Base-by-base conservation (phyloP, 2,888 invertebrate genomes). In the Acronicta alni region DNA sequence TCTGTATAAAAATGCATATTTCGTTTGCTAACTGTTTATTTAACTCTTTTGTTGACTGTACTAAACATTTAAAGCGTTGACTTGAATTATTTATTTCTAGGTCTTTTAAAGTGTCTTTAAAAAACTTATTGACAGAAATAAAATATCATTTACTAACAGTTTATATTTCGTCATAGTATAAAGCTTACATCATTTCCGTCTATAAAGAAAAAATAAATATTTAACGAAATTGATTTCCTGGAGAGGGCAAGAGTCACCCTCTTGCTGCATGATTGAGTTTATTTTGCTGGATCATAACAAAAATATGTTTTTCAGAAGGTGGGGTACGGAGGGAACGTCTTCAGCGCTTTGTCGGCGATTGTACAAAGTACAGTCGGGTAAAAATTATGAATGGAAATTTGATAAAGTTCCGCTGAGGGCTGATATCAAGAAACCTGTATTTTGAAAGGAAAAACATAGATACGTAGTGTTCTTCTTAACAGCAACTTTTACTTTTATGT, bases 211-310 rank as follows among this genome's bases (percentile, higher is more conserved):
- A 70, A 70, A 80, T 77, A 79, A 76, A 83, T 81, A 80, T 80
- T 83, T 80, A 82, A 81, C 75, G 67, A 75, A 79, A 72, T 78
- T 74, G 77, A 81, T 83, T 81, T 80, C 73, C 67, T 72, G 60
- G 20, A 65, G 56, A 67, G 63, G 67, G 68, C 55, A 73, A 66
- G 68, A 65, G 70, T 72, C 72, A 75, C 78, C 80, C 80, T 74
- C 65, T 58, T 81, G 82, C 85, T 86, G 83, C 80, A 86, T 84
- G 84, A 89, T 89, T 87, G 84, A 81, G 83, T 87, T 88, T 84
- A 86, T 88, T 86, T 82, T 75, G 79, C 76, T 80, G 81, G 85
- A 87, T 85, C 81, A 84, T 84, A 83, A 76, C 71, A 80, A 80
- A 80, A 78, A 83, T 81, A 81, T 79, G 79, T 79, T 79, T 75